phyloP scores from a whole-genome alignment of 2,113 vertebrate genomes.

The Chlamydotis undulata region DNA sequence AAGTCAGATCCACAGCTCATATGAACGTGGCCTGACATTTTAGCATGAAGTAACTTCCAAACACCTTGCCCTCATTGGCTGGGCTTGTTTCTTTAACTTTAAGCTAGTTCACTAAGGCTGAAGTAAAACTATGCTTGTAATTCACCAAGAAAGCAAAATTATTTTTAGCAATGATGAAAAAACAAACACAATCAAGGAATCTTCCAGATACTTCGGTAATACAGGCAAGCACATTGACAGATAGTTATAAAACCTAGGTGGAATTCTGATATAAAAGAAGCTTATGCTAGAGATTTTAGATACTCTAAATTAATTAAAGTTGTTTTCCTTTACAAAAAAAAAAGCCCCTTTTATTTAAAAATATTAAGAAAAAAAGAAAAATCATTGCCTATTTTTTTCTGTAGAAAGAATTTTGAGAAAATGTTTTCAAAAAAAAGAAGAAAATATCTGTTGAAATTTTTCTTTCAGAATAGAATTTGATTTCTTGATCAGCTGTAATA shows the following conservation, averaged over 20 bases:
- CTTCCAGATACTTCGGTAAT: not conserved
- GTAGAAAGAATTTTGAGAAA: not conserved
- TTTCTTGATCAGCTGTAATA: not conserved
- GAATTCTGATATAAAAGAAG: not conserved
- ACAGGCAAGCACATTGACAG: not conserved
- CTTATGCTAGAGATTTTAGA: not conserved
- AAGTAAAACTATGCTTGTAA: conserved; percentile 17
- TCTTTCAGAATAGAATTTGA: not conserved
- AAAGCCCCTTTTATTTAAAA: not conserved
- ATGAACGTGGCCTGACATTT: not conserved
- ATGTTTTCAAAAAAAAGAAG: not conserved
- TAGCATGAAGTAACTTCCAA: not conserved
- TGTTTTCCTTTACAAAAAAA: not conserved
- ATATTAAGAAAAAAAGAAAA: not conserved
- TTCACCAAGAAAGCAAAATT: conserved; percentile 13
- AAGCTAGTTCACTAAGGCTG: not conserved
- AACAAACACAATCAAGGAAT: not conserved
- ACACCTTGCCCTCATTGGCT: not conserved
- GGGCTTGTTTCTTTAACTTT: conserved; percentile 11
- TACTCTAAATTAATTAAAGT: not conserved
- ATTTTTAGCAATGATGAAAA: not conserved
- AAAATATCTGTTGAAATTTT: not conserved
- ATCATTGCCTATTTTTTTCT: not conserved
- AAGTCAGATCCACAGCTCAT: not conserved
- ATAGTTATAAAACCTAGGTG: not conserved